Conservation (phyloP, 2,113 vertebrate species). For the Aramus guarauna region DNA sequence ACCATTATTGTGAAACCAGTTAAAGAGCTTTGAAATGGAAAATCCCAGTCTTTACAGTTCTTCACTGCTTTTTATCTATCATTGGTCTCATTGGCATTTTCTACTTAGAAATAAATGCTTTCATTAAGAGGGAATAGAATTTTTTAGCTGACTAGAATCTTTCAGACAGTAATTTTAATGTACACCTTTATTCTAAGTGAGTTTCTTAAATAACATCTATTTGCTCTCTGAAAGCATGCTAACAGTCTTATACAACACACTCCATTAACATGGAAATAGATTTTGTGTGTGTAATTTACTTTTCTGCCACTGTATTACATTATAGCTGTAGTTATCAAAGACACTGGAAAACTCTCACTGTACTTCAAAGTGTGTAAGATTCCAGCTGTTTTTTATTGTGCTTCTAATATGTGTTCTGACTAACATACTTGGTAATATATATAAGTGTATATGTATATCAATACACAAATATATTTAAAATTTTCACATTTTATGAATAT, state of each 20-base stretch:
- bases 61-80: constrained; percentile 9
- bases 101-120: constrained; percentile 37
- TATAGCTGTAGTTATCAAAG: constrained; percentile 37
- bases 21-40: constrained; percentile 26
- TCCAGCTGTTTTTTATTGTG: neutral
- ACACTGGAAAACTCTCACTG: neutral
- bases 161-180: constrained; percentile 49
- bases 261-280: constrained; percentile 67
- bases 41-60: neutral
- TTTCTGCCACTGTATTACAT: constrained; percentile 28
- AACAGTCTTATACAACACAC: constrained; percentile 33
- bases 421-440: neutral
- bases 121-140: constrained; percentile 35
- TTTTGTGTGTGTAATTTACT: constrained; percentile 66
- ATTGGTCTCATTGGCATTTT: neutral
- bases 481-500: neutral
- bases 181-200: constrained; percentile 46
- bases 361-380: constrained; percentile 13
- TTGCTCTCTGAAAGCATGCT: constrained; percentile 53
- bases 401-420: constrained; percentile 20
- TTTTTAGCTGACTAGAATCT: constrained; percentile 48
- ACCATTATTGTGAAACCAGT: neutral
- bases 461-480: neutral
- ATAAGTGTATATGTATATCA: neutral
- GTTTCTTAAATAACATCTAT: constrained; percentile 64